These are phyloP conservation scores for Drosophila repleta DNA, from an alignment of 1,140 invertebrate species.

Conservation along the genomic window DNA sequence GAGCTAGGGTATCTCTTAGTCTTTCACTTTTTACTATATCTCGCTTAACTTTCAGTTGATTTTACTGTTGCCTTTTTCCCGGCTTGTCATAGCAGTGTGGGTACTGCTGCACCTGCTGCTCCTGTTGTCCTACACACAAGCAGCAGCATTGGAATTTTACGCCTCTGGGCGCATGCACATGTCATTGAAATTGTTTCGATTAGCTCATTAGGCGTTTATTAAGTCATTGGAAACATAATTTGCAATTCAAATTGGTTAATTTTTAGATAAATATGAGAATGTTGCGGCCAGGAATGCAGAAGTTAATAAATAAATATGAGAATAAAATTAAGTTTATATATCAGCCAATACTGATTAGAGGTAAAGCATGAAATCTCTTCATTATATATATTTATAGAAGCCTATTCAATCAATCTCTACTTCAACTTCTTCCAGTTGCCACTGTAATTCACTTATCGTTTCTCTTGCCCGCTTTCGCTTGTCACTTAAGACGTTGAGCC, in stretches of 20 bases:
- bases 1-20: no score
- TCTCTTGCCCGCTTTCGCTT: background rate
- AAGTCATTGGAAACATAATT: constrained; percentile 10
- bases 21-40: no score
- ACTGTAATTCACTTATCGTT: no score
- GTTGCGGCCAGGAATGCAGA: no score
- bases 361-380: no score
- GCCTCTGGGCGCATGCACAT: constrained; percentile 22
- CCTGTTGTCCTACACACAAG: background rate
- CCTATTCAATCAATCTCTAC: no score
- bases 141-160: constrained; percentile 3
- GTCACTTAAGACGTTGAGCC: constrained; percentile 34
- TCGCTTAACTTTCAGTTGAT: background rate
- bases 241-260: background rate
- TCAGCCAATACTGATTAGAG: no score
- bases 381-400: no score
- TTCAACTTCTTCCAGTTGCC: no score
- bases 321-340: no score
- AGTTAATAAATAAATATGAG: no score
- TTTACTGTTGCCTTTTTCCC: constrained; percentile 18
- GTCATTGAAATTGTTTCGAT: constrained; percentile 35
- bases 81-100: constrained; percentile 13
- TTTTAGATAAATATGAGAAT: background rate
- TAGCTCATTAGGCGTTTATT: constrained; percentile 38
- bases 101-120: constrained; percentile 25